Base-by-base conservation (phyloP, 2,113 vertebrate genomes). In the Pterocles orientalis region DNA sequence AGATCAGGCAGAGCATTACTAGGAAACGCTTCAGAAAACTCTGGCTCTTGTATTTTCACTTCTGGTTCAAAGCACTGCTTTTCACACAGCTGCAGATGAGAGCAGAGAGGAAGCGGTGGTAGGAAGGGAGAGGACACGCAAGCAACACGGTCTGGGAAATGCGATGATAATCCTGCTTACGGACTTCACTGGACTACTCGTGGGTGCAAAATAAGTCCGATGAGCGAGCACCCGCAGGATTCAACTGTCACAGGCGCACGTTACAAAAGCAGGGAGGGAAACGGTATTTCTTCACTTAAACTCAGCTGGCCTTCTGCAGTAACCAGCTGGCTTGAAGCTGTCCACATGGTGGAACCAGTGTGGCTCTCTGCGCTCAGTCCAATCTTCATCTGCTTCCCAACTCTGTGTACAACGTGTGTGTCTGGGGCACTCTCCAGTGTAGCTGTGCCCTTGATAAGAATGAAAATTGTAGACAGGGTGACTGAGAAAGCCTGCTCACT, bases 101-200 rank as follows among this genome's bases (percentile, higher is more conserved):
- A 68, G 17, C 10, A 65, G 60, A 58, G 7, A 19, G 31, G 6
- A 92, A 19, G 33, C 0, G 0, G 10, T 3, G 18, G 33, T 1
- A 64, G 25, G 19, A 83, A 25, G 4, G 3, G 47, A 66, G 8
- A 87, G 9, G n/a, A 72, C 41, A 20, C 0, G 21, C 39, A 68
- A 82, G 23, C 18, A 70, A 18, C 12, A 21, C 1, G 33, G 20
- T 13, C 31, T 25, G 24, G 51, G 23, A 72, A 57, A 53, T 6
- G 28, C 14, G 15, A 43, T 33, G 34, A 28, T 36, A 61, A 54
- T 36, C 56, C 65, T 47, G 10, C 14, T 60, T 45, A 45, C 7
- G 26, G 43, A 43, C 31, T 39, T 50, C 51, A 53, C 12, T 19
- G 53, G n/a, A 56, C 36, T 31, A 29, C 9, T 17, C 5, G 10